Percentiles rank a stretch among this genome's conserved stretches.
phyloP scores from a whole-genome alignment of 2,113 vertebrate genomes.

The Dromiciops gliroides region DNA sequence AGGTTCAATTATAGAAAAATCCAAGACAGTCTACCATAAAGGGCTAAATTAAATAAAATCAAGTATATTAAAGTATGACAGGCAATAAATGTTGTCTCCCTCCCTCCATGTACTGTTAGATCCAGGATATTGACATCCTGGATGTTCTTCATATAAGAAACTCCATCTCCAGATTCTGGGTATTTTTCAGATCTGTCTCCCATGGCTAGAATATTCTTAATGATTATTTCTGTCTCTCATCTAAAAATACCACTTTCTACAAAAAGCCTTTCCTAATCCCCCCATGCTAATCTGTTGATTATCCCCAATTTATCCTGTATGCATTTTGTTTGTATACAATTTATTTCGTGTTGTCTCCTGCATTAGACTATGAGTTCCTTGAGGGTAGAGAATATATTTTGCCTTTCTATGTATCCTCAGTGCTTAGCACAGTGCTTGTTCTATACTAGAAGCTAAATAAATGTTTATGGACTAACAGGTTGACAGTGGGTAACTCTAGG shows the following conservation, averaged over 20 bases:
- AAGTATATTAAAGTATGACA: background rate
- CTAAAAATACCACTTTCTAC: background rate
- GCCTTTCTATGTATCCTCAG: background rate
- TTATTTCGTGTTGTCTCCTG: background rate
- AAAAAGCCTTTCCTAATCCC: background rate
- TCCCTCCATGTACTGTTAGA: background rate
- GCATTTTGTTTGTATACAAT: background rate
- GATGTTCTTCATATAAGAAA: background rate
- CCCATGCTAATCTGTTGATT: background rate
- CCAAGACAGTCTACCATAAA: background rate
- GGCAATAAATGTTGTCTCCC: background rate
- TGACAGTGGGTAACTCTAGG: background rate
- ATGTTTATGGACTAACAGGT: background rate
- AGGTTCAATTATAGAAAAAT: background rate
- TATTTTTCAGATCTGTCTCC: background rate
- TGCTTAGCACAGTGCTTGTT: background rate
- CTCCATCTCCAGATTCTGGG: background rate
- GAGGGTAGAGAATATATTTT: background rate
- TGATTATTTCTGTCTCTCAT: background rate
- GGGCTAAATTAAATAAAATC: background rate
- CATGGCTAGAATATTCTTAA: background rate
- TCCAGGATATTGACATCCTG: background rate
- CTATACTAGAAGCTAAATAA: background rate
- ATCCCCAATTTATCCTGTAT: background rate
- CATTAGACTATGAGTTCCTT: background rate